Evolutionary conservation across 2,113 vertebrate species (phyloP), one percentile per base, ranked within the genome.

Genomic region (Otus sunia): DNA sequence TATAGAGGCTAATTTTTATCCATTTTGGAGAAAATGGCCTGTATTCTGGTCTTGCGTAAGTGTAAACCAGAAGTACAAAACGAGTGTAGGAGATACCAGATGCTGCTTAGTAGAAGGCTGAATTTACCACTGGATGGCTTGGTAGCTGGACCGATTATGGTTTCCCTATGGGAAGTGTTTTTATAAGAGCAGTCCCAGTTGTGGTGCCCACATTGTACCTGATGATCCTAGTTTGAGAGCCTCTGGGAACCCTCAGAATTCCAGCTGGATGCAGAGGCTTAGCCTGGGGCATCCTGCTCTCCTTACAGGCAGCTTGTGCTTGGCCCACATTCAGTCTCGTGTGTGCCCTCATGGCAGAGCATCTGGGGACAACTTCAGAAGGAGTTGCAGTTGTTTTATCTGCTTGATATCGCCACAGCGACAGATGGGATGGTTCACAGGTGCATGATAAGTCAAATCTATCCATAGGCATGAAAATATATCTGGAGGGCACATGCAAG

Each of bases 181-280:
- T 74, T 64, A 21, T 13, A 49, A 20, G 49, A 37, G 18, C 26
- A 80, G 37, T 30, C 59, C 29, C n/a, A 11, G 43, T 7, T 68
- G 41, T 4, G n/a, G 34, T 41, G 50, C 7, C 67, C 72, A 18
- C 3, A 0, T 18, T 1, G 2, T 34, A 17, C 34, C 20, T 8
- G 2, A 11, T 23, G 58, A 88, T 49, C 53, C 49, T 37, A 10
- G 7, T 4, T 12, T 15, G 22, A 0, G 0, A 34, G 19, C 10
- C 53, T n/a, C 71, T 23, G 71, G 59, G 79, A 95, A 29, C 10
- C 13, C 75, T 73, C 20, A 21, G 47, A 27, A 25, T 52, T 67
- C 89, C 94, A 89, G 45, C 41, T 83, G 67, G 37, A 60, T 78
- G 55, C 2, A 4, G 77, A 63, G 47, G 45, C 84, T 77, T 34